Percentiles rank a stretch among this genome's conserved stretches.
Evolutionary conservation across 2,113 vertebrate species (phyloP).

Genomic region (Grammomys surdaster): DNA sequence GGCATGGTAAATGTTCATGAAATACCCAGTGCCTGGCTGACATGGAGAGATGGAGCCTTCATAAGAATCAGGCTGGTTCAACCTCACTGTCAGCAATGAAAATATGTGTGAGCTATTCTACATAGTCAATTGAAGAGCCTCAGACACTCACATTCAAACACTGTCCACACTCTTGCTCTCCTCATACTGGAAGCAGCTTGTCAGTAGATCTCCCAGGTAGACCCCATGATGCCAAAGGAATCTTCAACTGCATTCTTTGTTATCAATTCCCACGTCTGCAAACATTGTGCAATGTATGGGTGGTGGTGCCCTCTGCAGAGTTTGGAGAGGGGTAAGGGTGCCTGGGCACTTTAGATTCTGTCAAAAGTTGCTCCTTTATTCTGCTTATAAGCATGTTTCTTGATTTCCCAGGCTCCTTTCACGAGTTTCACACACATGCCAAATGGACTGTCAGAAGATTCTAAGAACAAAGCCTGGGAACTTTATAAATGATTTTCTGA

Average conservation of each 20-base stretch:
- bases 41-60: background rate
- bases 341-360: background rate
- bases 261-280: background rate
- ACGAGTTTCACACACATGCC: background rate
- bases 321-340: background rate
- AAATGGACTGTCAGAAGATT: background rate
- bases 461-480: background rate
- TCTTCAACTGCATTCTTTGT: background rate
- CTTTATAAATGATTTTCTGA: conserved; percentile 12
- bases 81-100: background rate
- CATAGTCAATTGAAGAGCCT: background rate
- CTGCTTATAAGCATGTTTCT: background rate
- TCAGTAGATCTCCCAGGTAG: background rate
- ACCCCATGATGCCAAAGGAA: background rate
- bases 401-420: background rate
- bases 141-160: background rate
- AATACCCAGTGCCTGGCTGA: background rate
- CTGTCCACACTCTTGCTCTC: background rate
- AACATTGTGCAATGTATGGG: background rate
- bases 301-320: background rate
- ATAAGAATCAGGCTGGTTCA: background rate
- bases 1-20: rapidly evolving
- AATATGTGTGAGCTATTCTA: background rate
- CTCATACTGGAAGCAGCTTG: background rate
- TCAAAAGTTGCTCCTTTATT: conserved; percentile 11